These are phyloP conservation scores for Microctenopoma steveboyesi DNA, from an alignment of 2,797 vertebrate genomes.

Conservation along the genomic window DNA sequence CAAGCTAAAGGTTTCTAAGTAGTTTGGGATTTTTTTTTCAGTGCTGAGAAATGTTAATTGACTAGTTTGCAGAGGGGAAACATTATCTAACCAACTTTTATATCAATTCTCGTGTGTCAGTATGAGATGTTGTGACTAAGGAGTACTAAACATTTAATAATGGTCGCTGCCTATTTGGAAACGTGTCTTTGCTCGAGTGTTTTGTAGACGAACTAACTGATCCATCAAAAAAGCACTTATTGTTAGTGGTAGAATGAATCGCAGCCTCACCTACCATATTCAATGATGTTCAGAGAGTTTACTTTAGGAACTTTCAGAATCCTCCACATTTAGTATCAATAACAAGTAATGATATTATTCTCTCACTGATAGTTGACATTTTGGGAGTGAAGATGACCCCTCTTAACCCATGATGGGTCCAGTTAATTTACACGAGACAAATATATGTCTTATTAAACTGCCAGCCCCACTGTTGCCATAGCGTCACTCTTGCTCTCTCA, in stretches of 20 bases:
- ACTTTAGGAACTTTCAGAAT: neutral
- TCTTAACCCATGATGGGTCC: neutral
- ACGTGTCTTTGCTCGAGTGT: too few species aligned
- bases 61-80: slow-evolving; percentile 8
- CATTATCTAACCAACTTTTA: neutral
- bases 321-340: neutral
- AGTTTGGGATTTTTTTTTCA: neutral
- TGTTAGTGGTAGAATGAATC: neutral
- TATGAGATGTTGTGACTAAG: neutral
- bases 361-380: neutral
- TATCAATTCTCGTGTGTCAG: neutral
- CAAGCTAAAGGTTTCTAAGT: slow-evolving; percentile 32
- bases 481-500: neutral
- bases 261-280: neutral
- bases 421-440: neutral
- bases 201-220: neutral
- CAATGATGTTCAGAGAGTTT: neutral
- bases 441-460: neutral
- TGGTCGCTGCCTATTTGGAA: too few species aligned
- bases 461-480: neutral
- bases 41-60: neutral
- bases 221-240: neutral
- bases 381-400: neutral
- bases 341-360: neutral
- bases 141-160: neutral